Evolutionary conservation across 2,888 invertebrate genomes (phyloP), one percentile per base, ranked within the genome.

Genomic region (Agriopis leucophaearia): DNA sequence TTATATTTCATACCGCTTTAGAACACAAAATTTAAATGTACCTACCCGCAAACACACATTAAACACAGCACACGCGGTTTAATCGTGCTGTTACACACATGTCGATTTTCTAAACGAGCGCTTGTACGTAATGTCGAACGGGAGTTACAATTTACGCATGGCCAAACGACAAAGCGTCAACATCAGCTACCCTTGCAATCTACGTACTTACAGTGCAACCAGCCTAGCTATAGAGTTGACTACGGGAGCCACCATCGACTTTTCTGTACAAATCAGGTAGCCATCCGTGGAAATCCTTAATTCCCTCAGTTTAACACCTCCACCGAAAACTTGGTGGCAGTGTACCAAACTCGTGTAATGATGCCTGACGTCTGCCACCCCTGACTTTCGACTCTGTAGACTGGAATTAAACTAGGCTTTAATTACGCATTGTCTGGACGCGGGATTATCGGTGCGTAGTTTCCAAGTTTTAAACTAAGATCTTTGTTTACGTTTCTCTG

Each of bases 111-210:
- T 78, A 83, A 82, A 85, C 77, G 82, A 83, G 82, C 75, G 77
- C 44, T 69, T 69, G 64, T 69, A 74, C 75, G 78, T 80, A 81
- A 83, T 79, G 80, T 79, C 75, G 76, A 77, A 74, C 75, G 78
- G 78, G 74, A 71, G 72, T 79, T 77, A 81, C 82, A 82, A 83
- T 84, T 86, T 81, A 83, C 85, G 83, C 84, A 77, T 77, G 73
- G 78, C 74, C 79, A 81, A 79, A 80, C 84, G 82, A 81, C 83
- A 85, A 83, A 85, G 83, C 78, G 64, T 61, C 66, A 70, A 65
- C 74, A 77, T 68, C 73, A 67, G 67, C 69, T 44, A 66, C 64
- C 64, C 61, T 54, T 58, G 64, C 64, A 61, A 52, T 54, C 64
- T 62, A 60, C 54, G 47, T 54, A 65, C 47, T 0, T 40, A 27